Conservation (phyloP, 37 sponge, comb jelly and placozoan genomes). For the Tethya wilhelma region DNA sequence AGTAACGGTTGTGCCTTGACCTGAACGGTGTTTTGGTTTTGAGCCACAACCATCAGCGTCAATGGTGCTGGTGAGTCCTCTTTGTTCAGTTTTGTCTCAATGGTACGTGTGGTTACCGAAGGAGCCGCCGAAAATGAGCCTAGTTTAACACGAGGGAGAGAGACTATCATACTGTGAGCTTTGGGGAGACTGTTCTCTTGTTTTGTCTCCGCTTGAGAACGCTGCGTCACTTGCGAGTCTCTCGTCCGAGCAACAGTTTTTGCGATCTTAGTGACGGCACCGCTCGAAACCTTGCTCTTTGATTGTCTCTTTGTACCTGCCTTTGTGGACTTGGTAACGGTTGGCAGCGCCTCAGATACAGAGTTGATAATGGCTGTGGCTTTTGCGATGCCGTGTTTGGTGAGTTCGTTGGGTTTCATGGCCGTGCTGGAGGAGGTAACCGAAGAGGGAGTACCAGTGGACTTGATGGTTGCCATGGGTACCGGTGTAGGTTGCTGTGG, state of each 20-base stretch:
- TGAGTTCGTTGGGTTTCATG: not conserved
- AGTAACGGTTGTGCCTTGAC: no score
- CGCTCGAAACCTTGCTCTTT: not conserved
- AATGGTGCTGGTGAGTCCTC: no score
- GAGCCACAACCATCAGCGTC: no score
- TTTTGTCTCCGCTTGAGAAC: no score
- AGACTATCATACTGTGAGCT: no score
- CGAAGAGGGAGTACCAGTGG: not conserved
- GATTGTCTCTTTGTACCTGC: conserved; percentile 17
- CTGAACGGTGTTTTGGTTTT: no score
- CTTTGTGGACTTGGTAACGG: not conserved
- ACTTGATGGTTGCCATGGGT: not conserved
- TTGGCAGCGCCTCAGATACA: not conserved
- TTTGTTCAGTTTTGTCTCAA: no score
- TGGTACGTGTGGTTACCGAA: no score
- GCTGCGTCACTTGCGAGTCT: no score
- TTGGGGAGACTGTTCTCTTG: no score
- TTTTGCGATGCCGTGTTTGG: conserved; percentile 22
- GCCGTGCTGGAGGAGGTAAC: not conserved
- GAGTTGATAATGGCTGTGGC: conserved; percentile 11
- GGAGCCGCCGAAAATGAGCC: no score
- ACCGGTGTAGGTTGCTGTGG: not conserved
- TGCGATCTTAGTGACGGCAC: conserved; percentile 16
- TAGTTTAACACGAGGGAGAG: no score
- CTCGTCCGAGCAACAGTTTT: conserved; percentile 39